phyloP scores from a whole-genome alignment of 2,888 invertebrate species.

The Melanotus villosus region DNA sequence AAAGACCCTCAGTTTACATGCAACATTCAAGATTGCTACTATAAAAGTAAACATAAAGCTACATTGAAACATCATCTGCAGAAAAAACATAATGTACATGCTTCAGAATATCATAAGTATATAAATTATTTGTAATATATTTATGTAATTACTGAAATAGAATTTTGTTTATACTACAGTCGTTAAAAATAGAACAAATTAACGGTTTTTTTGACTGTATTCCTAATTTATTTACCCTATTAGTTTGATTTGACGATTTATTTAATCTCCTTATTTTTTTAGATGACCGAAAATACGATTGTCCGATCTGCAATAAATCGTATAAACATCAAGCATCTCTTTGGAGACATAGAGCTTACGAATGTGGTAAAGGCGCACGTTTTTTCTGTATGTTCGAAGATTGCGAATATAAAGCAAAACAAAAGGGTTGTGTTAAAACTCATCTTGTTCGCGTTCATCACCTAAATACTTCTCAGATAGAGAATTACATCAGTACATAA shows the following conservation, averaged over 20 bases:
- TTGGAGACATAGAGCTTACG: constrained; percentile 81
- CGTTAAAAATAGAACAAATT: no score
- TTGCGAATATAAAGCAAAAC: constrained; percentile 71
- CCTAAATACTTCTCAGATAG: not conserved
- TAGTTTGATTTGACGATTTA: no score
- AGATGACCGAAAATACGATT: no score
- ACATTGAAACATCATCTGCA: constrained; percentile 2
- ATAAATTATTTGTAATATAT: no score
- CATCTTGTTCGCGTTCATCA: constrained; percentile 32
- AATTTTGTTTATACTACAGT: no score
- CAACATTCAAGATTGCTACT: not conserved
- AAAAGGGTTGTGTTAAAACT: constrained; percentile 66
- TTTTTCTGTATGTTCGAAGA: constrained; percentile 77
- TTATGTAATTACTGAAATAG: no score
- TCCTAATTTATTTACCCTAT: no score
- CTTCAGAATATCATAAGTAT: not conserved
- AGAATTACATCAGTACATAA: constrained; percentile 9
- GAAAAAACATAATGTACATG: constrained; percentile 10
- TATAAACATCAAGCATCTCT: constrained; percentile 87
- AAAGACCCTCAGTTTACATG: constrained; percentile 35
- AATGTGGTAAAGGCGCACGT: constrained; percentile 78
- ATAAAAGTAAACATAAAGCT: not conserved
- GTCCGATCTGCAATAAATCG: constrained; percentile 79
- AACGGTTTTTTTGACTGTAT: no score
- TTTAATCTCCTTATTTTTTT: no score